Evolutionary conservation across 2,113 vertebrate genomes (phyloP).

Genomic region (Athene cunicularia): DNA sequence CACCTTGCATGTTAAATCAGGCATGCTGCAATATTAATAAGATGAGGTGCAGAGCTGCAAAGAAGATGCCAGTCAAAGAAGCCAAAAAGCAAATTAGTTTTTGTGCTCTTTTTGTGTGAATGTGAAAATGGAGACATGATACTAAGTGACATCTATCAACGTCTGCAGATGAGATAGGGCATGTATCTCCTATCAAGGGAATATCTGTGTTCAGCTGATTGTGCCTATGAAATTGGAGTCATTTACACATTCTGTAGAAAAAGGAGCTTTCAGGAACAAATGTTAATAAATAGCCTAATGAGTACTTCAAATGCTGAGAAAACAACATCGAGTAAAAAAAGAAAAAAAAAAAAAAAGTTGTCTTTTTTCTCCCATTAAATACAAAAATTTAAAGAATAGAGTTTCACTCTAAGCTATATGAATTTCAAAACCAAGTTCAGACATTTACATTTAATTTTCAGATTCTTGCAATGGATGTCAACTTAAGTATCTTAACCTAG

Average conservation of each 20-base stretch:
- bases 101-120: neutral
- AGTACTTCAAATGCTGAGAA: neutral
- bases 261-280: neutral
- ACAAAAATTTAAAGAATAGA: neutral
- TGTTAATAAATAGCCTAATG: neutral
- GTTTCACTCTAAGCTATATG: neutral
- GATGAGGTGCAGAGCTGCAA: neutral
- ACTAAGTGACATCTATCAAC: constrained; percentile 23
- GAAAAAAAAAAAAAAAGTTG: neutral
- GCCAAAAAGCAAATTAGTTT: neutral
- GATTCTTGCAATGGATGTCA: neutral
- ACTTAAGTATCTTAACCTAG: neutral
- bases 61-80: neutral
- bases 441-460: neutral
- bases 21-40: neutral
- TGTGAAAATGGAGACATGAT: constrained; percentile 1
- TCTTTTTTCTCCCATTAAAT: neutral
- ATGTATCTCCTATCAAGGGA: neutral
- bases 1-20: neutral
- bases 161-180: neutral
- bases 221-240: neutral
- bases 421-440: neutral
- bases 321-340: neutral
- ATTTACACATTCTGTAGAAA: neutral
- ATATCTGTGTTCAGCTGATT: neutral